phyloP scores from a whole-genome alignment of 1,140 invertebrate species.

The Caenorhabditis tropicalis region DNA sequence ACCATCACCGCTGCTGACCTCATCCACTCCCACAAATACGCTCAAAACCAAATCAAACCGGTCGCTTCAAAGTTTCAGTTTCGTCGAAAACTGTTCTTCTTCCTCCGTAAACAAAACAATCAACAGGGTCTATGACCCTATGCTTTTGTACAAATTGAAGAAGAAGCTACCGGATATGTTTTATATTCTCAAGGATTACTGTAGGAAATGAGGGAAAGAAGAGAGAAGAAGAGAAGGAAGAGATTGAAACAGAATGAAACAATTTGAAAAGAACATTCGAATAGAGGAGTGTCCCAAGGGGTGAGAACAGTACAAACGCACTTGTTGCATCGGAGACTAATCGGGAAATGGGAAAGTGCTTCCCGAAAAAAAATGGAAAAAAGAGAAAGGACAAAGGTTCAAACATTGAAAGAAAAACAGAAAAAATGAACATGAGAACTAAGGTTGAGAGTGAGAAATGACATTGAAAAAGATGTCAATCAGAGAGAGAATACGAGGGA shows the following conservation, averaged over 20 bases:
- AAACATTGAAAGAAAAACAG: background rate
- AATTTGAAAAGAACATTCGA: background rate
- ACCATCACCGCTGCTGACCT: slow-evolving; percentile 34
- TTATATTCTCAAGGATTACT: background rate
- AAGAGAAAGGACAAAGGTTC: background rate
- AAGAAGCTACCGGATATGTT: slow-evolving; percentile 4
- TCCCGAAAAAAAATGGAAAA: background rate
- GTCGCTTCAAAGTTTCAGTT: slow-evolving; percentile 40
- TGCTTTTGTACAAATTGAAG: background rate
- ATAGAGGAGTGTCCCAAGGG: background rate
- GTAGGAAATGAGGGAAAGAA: background rate
- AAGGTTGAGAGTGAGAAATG: background rate
- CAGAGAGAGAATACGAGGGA: background rate
- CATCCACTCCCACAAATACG: background rate
- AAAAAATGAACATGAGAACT: background rate
- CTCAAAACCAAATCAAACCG: slow-evolving; percentile 28
- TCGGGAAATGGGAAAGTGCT: background rate
- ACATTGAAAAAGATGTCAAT: background rate
- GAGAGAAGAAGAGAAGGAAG: too few species aligned
- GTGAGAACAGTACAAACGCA: slow-evolving; percentile 37
- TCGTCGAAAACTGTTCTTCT: slow-evolving; percentile 28
- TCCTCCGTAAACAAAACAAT: slow-evolving; percentile 29
- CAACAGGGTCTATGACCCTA: background rate
- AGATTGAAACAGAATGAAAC: background rate
- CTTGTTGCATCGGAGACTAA: slow-evolving; percentile 26